Base-by-base conservation (phyloP, 2,797 vertebrate genomes). In the Cottoperca gobio region DNA sequence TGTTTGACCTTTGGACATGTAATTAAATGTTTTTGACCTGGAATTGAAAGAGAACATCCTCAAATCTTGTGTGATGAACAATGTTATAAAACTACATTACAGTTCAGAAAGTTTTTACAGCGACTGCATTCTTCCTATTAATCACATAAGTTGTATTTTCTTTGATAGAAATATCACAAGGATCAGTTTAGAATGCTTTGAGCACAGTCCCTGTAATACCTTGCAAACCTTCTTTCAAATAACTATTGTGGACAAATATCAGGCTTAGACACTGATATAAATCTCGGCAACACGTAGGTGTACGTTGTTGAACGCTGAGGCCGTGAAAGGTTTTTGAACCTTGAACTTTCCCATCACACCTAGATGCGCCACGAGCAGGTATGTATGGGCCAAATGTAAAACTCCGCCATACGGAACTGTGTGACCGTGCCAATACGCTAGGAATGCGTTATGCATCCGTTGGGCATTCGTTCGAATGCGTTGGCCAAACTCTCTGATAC, bases 171-270 rank as follows among this genome's bases (percentile, higher is more conserved):
- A 46, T 45, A 39, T 62, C 19, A 26, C 14, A 16, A 19, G 37
- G 55, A 60, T 10, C 21, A 19, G 1, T 61, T 40, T 21, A 24
- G 16, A 23, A n/a, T 17, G 24, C 48, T 4, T n/a, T 10, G 2
- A 42, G 37, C 33, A 23, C 42, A 50, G 58, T 24, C 23, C 35
- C 16, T 33, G n/a, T 46, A 39, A 11, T 61, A 13, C 24, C 3
- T 28, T 28, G 19, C 60, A 37, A 75, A 74, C 12, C 45, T 48
- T 53, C 57, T 52, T 60, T 54, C 12, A 70, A 60, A 67, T 55
- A 61, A 19, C 11, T 53, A 59, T 64, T 61, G 21, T 21, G 37
- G 39, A 73, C 8, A 33, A 73, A 66, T 54, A 3, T 0, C 53
- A 58, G 66, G 24, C 37, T 55, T 28, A 16, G 39, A 8, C 50